These are phyloP conservation scores for Hylyphantes graminicola DNA, from an alignment of 1,140 invertebrate species.

Conservation along the genomic window DNA sequence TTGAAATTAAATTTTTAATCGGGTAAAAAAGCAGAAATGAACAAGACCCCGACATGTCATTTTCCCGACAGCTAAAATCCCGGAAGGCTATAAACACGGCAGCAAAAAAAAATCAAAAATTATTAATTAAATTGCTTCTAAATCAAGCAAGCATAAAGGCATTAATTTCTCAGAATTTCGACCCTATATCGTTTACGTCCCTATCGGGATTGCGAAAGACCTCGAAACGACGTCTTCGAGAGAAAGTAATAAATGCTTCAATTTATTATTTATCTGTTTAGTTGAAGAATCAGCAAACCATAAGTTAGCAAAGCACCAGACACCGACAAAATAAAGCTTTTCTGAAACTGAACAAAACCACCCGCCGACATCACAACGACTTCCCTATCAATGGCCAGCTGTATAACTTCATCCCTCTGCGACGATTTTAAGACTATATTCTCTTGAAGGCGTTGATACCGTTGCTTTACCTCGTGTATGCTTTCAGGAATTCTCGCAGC, in stretches of 20 bases:
- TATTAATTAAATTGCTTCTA: no score
- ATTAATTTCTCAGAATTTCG: no score
- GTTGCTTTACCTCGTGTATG: neutral
- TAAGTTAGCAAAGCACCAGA: constrained; percentile 39
- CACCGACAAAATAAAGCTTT: constrained; percentile 23
- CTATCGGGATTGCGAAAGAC: no score
- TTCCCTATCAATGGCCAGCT: constrained; percentile 10
- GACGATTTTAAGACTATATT: neutral
- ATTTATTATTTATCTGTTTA: neutral
- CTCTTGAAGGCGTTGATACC: constrained; percentile 1
- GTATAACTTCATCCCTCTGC: neutral
- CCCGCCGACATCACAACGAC: constrained; percentile 8
- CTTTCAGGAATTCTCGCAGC: constrained; percentile 14
- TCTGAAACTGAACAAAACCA: constrained; percentile 11
- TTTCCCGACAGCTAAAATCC: no score
- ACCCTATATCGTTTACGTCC: no score
- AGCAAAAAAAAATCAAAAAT: no score
- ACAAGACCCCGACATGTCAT: no score
- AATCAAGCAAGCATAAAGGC: no score
- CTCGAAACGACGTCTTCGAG: no score
- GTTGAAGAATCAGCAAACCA: constrained; percentile 29
- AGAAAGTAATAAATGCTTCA: neutral
- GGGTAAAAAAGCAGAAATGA: no score
- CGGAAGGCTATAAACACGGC: no score
- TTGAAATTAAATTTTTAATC: no score